Base-by-base conservation (phyloP, 2,113 vertebrate genomes). In the Promerops cafer region DNA sequence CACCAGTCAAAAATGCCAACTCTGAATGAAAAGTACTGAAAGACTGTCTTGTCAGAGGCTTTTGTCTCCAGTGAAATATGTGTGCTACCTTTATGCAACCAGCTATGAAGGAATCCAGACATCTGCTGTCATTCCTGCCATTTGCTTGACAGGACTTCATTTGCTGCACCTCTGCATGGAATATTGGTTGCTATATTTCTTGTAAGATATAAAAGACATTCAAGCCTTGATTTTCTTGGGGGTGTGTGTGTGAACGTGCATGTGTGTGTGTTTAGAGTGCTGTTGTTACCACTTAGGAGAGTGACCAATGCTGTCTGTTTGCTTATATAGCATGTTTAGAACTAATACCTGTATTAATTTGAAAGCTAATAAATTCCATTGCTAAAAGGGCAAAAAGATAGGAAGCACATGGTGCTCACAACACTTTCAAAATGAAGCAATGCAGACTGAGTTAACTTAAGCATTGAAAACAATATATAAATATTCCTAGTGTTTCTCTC, bases 121-220 rank as follows among this genome's bases (percentile, higher is more conserved):
- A 96, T 90, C 88, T 94, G 90, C 94, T 96, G 95, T 95, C 93
- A 94, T 95, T 83, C 83, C 88, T 96, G 95, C 94, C 93, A 96
- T 95, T 95, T 95, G 90, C 90, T 96, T 97, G 96, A 97, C 95
- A 96, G 94, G 93, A n/a, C 93, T 96, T 91, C 93, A 96, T 96
- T 96, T 96, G 95, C 94, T 96, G 90, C 88, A 94, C 37, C 83
- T 96, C 88, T 96, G 93, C 95, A 86, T 96, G 90, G 88, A 97
- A 95, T 96, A 96, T 94, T 93, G 83, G 88, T 90, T 96, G 90
- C 93, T 92, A 88, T 96, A 96, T 96, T 96, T 97, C 95, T 96
- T 96, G 76, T 63, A 93, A 90, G 94, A 57, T 95, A 56, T 70
- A 94, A 95, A 95, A 75, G 88, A 96, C 64, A 35, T 81, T 92